Percentiles rank a stretch among this genome's conserved stretches.
phyloP scores from a whole-genome alignment of 2,113 vertebrate genomes.

The Hippopotamus amphibius region DNA sequence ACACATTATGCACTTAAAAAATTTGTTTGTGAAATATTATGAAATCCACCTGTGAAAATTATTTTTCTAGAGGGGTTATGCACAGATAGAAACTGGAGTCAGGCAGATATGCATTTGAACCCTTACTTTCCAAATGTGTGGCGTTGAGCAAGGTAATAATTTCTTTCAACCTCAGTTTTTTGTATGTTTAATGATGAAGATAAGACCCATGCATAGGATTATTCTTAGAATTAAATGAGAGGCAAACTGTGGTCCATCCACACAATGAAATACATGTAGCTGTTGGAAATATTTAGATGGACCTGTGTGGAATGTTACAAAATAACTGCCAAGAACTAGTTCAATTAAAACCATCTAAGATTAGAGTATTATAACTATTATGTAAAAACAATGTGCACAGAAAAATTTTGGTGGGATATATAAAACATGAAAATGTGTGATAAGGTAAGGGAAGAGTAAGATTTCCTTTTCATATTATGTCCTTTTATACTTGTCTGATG shows the following conservation, averaged over 20 bases:
- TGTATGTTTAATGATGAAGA: background rate
- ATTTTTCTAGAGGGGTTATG: background rate
- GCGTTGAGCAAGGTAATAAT: background rate
- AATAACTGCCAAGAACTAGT: background rate
- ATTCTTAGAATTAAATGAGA: background rate
- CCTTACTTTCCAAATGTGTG: background rate
- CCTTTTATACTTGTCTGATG: background rate
- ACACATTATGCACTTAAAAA: background rate
- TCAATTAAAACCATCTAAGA: background rate
- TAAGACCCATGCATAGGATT: background rate
- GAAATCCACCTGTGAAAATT: background rate
- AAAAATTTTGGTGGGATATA: background rate
- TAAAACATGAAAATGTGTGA: background rate
- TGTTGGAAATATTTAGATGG: background rate
- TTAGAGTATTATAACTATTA: background rate
- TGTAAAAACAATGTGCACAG: background rate
- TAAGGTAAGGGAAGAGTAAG: background rate
- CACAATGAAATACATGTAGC: background rate
- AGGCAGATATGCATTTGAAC: background rate
- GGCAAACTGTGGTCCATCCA: background rate
- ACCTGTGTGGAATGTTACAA: background rate
- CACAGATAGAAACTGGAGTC: background rate
- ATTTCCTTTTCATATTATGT: slow-evolving; percentile 13
- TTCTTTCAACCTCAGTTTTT: background rate
- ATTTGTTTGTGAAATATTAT: background rate